A percentile compares a stretch with the other conserved stretches of the same genome.
phyloP scores from a whole-genome alignment of 2,113 vertebrate genomes.

The Epinephelus fuscoguttatus region DNA sequence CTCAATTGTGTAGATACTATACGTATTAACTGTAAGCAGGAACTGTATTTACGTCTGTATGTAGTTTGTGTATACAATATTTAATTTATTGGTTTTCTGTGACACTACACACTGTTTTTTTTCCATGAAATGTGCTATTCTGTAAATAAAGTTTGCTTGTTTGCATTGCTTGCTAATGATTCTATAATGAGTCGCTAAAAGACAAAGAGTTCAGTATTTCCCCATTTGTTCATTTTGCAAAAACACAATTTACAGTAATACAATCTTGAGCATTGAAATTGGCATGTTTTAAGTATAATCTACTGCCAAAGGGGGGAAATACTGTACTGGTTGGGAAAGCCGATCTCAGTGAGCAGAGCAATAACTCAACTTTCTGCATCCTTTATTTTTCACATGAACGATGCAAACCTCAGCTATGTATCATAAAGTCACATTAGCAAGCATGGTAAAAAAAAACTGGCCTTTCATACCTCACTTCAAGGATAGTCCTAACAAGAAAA shows the following conservation, averaged over 20 bases:
- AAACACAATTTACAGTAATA: not conserved
- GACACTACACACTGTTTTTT: not conserved
- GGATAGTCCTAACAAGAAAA: not conserved
- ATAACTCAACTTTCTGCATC: not conserved
- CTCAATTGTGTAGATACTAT: not conserved
- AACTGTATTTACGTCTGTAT: not conserved
- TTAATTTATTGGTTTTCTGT: not conserved
- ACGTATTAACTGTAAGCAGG: not conserved
- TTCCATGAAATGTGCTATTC: not conserved
- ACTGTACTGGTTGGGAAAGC: not conserved
- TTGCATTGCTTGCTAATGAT: slow-evolving; percentile 2
- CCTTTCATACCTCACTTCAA: not conserved
- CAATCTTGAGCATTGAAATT: not conserved
- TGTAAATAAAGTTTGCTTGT: slow-evolving; percentile 17
- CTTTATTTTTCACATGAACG: not conserved
- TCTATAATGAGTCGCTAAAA: slow-evolving; percentile 26
- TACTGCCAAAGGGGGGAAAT: not conserved
- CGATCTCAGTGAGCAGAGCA: not conserved
- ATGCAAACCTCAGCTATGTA: not conserved
- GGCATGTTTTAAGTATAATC: not conserved
- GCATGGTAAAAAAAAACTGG: not conserved
- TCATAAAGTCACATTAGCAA: not conserved
- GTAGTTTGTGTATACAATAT: not conserved
- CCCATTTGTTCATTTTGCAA: not conserved
- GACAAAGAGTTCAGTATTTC: not conserved